These are phyloP conservation scores for Terrapene triunguis DNA, from an alignment of 2,113 vertebrate species.

Conservation along the genomic window DNA sequence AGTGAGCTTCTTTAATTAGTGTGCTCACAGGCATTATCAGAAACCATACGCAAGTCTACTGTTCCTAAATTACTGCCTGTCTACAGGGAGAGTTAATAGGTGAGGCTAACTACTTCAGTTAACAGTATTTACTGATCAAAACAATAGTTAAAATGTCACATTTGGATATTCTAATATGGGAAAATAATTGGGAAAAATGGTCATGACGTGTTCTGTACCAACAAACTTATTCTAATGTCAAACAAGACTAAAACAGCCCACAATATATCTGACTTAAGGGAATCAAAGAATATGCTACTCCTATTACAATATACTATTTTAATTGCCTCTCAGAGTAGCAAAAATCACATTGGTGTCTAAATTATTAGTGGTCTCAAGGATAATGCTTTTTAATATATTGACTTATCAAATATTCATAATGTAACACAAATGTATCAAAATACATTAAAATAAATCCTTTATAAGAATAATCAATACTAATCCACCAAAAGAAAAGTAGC, in stretches of 20 bases:
- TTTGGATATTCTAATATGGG: slow-evolving; percentile 23
- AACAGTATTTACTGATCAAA: slow-evolving; percentile 56
- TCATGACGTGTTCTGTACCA: background rate
- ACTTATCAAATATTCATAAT: background rate
- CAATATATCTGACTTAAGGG: background rate
- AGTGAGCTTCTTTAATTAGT: slow-evolving; percentile 74
- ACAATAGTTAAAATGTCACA: slow-evolving; percentile 13
- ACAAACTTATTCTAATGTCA: background rate
- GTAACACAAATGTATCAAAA: background rate
- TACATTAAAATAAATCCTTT: background rate
- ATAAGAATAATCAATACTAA: background rate
- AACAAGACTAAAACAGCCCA: background rate
- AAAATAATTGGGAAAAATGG: background rate
- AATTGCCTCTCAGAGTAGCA: background rate
- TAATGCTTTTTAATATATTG: background rate
- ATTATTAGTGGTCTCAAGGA: background rate
- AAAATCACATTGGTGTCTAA: background rate
- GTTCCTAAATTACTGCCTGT: slow-evolving; percentile 59
- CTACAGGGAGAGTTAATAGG: slow-evolving; percentile 48
- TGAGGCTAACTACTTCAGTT: slow-evolving; percentile 29
- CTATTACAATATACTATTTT: background rate
- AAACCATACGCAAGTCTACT: slow-evolving; percentile 45
- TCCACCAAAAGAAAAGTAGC: background rate
- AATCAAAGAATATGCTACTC: background rate
- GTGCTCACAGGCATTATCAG: slow-evolving; percentile 57